Conservation (phyloP, 2,888 invertebrate genomes). For the Odontocerum albicorne region DNA sequence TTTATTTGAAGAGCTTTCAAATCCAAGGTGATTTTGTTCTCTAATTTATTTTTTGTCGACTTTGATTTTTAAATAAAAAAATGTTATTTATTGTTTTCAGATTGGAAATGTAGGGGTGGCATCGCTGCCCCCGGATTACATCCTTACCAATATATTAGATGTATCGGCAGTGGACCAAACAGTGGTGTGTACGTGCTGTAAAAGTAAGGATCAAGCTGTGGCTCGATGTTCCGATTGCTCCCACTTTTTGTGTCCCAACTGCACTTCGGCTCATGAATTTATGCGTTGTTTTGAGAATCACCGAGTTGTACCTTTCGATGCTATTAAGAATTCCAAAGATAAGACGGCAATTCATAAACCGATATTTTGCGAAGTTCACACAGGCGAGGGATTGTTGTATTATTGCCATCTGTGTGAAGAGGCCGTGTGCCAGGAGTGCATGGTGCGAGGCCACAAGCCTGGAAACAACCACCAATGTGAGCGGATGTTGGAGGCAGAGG, state of each 20-base stretch:
- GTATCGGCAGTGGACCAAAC: conserved; percentile 75
- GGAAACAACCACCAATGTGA: conserved; percentile 79
- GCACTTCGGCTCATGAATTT: conserved; percentile 93
- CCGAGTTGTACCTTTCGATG: conserved; percentile 86
- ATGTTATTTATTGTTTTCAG: too few relatives aligned
- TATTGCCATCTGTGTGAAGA: conserved; percentile 88
- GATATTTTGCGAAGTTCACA: conserved; percentile 79
- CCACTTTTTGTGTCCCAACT: conserved; percentile 90
- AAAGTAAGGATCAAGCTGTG: conserved; percentile 91
- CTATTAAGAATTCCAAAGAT: conserved; percentile 76
- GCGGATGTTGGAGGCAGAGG: conserved; percentile 77
- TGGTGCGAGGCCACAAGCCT: conserved; percentile 79
- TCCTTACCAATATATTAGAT: conserved; percentile 82
- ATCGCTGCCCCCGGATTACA: conserved; percentile 83
- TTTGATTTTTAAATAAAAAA: too few relatives aligned
- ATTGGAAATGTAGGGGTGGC: conserved; percentile 75
- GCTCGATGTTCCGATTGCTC: conserved; percentile 95
- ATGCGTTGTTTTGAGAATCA: conserved; percentile 98
- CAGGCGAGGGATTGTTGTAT: conserved; percentile 81
- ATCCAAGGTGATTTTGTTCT: too few relatives aligned
- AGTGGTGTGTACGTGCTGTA: conserved; percentile 90
- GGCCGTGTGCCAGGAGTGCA: conserved; percentile 86
- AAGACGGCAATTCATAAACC: conserved; percentile 87
- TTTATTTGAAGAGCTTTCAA: too few relatives aligned
- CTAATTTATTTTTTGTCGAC: too few relatives aligned